A percentile compares a stretch with the other conserved stretches of the same genome.
These are phyloP conservation scores for Therioaphis trifolii DNA, from an alignment of 2,888 invertebrate genomes.

Conservation along the genomic window DNA sequence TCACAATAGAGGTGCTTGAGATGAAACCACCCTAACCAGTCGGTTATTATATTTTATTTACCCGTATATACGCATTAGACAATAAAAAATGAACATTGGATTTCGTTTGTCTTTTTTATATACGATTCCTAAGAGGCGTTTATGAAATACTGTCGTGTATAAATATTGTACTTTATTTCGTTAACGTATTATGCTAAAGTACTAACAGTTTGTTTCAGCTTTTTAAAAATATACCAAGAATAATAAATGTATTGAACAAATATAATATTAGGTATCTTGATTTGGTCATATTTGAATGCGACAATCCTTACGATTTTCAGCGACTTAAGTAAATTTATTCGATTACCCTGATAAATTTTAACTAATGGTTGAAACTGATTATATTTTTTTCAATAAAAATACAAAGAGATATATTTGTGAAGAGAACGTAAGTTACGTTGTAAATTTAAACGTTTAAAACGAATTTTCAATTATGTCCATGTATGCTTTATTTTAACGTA, in stretches of 20 bases:
- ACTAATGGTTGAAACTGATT: too few relatives aligned
- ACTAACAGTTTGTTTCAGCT: not conserved
- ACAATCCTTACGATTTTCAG: not conserved
- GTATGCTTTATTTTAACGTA: too few relatives aligned
- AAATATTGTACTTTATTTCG: conserved; percentile 26
- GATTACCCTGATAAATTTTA: too few relatives aligned
- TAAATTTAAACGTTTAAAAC: too few relatives aligned
- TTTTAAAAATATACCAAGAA: not conserved
- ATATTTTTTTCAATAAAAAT: too few relatives aligned
- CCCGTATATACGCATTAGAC: conserved; percentile 45
- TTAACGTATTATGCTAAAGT: too few relatives aligned
- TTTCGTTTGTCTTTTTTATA: conserved; percentile 37
- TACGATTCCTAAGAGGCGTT: conserved; percentile 43
- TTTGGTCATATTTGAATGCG: not conserved
- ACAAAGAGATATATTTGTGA: too few relatives aligned
- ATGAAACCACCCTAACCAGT: conserved; percentile 55
- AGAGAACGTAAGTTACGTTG: too few relatives aligned
- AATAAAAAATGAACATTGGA: conserved; percentile 55
- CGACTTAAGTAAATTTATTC: not conserved
- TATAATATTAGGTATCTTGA: not conserved
- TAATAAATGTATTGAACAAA: not conserved
- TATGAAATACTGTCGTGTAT: conserved; percentile 46
- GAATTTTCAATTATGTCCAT: too few relatives aligned
- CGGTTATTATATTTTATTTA: conserved; percentile 59
- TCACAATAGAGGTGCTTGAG: conserved; percentile 58